Conservation (phyloP, 2,113 vertebrate genomes). For the Eulemur rufifrons region DNA sequence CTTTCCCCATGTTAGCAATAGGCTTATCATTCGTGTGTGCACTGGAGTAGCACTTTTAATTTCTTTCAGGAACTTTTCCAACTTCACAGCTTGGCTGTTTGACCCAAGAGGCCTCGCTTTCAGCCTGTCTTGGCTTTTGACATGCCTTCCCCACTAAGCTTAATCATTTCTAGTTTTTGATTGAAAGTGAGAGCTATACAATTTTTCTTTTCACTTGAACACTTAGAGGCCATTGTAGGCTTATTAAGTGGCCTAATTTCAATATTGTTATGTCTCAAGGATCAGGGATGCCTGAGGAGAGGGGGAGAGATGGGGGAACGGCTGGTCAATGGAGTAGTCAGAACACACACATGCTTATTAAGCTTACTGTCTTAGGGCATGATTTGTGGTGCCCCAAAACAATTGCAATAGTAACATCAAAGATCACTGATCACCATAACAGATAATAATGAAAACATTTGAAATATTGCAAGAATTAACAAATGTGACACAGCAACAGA, state of each 20-base stretch:
- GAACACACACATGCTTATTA: not conserved
- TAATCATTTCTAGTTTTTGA: not conserved
- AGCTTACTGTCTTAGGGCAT: not conserved
- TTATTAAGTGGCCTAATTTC: not conserved
- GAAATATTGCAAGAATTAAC: not conserved
- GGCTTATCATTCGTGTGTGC: not conserved
- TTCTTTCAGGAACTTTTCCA: not conserved
- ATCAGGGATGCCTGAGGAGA: not conserved
- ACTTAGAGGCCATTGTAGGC: not conserved
- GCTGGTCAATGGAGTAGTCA: not conserved
- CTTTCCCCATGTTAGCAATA: not conserved
- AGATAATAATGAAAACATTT: not conserved
- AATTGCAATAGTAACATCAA: not conserved
- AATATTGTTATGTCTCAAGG: not conserved
- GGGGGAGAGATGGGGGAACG: not conserved
- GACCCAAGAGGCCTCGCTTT: not conserved
- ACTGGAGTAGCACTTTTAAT: not conserved
- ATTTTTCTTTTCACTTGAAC: not conserved
- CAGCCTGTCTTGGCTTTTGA: not conserved
- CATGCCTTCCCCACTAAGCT: not conserved
- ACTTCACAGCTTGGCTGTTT: not conserved
- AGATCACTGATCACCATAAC: not conserved
- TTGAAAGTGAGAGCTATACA: not conserved
- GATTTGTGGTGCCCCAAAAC: not conserved
- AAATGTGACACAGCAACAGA: not conserved